Evolutionary conservation across 2,113 vertebrate genomes (phyloP).

Genomic region (Orientallactaga bullata): DNA sequence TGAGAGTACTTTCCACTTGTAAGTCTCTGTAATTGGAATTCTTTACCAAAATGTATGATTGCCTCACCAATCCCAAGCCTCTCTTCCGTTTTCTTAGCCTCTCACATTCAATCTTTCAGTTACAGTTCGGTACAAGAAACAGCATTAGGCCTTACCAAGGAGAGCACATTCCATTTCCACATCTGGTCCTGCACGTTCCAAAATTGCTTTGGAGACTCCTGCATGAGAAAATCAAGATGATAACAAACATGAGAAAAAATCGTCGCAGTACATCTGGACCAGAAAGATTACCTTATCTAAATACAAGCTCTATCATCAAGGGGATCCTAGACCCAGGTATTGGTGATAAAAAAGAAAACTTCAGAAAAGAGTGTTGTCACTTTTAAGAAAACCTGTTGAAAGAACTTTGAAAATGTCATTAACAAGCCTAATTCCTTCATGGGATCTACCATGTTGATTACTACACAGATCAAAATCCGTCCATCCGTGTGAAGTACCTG

Average conservation of each 20-base stretch:
- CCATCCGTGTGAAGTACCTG: conserved; percentile 86
- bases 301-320: neutral
- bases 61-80: neutral
- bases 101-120: neutral
- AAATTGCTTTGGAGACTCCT: conserved; percentile 95
- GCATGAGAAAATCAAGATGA: conserved; percentile 55
- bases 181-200: conserved; percentile 90
- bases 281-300: neutral
- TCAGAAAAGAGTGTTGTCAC: neutral
- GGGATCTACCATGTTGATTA: neutral
- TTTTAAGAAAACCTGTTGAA: conserved; percentile 19
- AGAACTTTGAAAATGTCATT: neutral
- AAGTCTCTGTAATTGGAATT: conserved; percentile 27
- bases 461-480: neutral
- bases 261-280: neutral
- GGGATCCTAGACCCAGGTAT: neutral
- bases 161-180: conserved; percentile 86
- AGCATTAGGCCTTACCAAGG: conserved; percentile 85
- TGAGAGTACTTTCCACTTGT: conserved; percentile 33
- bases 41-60: conserved; percentile 29
- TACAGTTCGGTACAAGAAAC: neutral
- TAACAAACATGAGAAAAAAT: conserved; percentile 42
- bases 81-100: neutral
- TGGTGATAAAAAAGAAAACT: neutral
- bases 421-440: neutral